These are phyloP conservation scores for Hypocryptadius cinnamomeus DNA, from an alignment of 2,113 vertebrate genomes.

Conservation along the genomic window DNA sequence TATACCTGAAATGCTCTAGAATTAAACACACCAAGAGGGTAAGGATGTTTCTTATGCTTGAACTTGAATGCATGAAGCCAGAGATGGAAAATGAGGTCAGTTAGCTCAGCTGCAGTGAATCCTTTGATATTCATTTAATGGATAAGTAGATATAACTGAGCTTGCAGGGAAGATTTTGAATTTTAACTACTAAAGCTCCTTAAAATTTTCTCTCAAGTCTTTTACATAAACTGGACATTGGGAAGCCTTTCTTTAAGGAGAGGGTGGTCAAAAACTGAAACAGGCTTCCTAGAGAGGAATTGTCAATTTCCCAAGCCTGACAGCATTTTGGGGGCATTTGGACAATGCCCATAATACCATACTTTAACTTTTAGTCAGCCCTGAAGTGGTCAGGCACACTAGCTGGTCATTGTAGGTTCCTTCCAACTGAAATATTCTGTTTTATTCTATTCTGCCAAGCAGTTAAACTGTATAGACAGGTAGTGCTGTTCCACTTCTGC, in stretches of 20 bases:
- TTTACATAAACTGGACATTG: not conserved
- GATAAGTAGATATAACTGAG: slow-evolving; percentile 45
- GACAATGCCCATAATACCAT: not conserved
- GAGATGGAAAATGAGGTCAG: slow-evolving; percentile 32
- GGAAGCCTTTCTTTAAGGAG: not conserved
- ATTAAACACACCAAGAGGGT: not conserved
- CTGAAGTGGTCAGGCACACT: not conserved
- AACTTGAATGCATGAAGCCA: not conserved
- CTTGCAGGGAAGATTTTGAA: slow-evolving; percentile 11
- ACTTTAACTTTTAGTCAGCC: not conserved
- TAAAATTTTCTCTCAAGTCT: not conserved
- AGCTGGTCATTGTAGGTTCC: not conserved
- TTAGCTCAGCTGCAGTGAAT: slow-evolving; percentile 6
- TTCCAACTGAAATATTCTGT: not conserved
- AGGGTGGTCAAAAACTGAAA: not conserved
- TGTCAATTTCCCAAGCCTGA: not conserved
- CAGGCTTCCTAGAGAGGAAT: not conserved
- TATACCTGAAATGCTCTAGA: slow-evolving; percentile 1
- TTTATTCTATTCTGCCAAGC: not conserved
- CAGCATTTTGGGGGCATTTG: not conserved
- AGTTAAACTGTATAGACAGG: not conserved
- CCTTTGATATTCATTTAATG: slow-evolving; percentile 55
- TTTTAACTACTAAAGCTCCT: slow-evolving; percentile 34
- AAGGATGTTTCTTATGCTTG: slow-evolving; percentile 1
- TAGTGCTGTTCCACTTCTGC: not conserved